phyloP scores from a whole-genome alignment of 2,888 invertebrate genomes.

The Molorchus minor region DNA sequence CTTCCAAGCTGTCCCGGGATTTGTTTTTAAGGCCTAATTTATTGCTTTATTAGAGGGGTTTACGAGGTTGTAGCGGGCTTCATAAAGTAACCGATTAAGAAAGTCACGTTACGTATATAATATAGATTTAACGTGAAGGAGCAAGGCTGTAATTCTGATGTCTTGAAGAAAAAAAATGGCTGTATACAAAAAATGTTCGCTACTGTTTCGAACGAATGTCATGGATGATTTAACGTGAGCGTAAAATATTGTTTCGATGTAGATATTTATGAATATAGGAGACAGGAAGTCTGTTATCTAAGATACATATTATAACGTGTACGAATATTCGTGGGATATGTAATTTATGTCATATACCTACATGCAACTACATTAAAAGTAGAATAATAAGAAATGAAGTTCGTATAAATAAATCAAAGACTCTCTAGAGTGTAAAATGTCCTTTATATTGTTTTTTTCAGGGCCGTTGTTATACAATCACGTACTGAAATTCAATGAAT shows the following conservation, averaged over 20 bases:
- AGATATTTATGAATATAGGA: constrained; percentile 7
- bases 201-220: not conserved
- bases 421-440: too few relatives aligned
- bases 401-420: too few relatives aligned
- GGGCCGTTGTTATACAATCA: too few relatives aligned
- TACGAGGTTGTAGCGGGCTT: constrained; percentile 38
- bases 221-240: not conserved
- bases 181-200: not conserved
- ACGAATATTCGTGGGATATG: too few relatives aligned
- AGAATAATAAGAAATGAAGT: too few relatives aligned
- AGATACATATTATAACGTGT: too few relatives aligned
- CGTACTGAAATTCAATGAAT: too few relatives aligned
- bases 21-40: constrained; percentile 45
- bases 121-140: not conserved
- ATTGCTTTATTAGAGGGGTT: constrained; percentile 46
- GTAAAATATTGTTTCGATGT: not conserved
- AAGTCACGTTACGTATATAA: constrained; percentile 15
- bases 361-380: too few relatives aligned
- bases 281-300: too few relatives aligned
- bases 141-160: not conserved
- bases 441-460: too few relatives aligned
- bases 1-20: constrained; percentile 32
- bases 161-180: not conserved
- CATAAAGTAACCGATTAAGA: constrained; percentile 49
- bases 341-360: too few relatives aligned